Evolutionary conservation across 2,888 invertebrate species (phyloP).

Genomic region (Drosophila meridiana): DNA sequence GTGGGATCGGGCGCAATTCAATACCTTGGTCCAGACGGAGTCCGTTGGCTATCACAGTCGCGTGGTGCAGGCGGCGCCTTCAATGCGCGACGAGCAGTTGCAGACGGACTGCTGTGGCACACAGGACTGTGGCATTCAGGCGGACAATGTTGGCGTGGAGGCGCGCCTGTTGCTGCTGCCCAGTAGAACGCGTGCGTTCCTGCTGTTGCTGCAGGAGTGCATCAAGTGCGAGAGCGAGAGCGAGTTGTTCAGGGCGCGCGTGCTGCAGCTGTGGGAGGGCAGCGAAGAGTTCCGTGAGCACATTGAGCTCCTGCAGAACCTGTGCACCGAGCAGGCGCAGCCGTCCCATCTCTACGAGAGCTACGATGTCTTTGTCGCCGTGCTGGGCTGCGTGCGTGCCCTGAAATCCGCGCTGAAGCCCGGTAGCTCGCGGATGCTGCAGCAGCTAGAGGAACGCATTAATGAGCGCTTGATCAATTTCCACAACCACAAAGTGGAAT

Average conservation of each 20-base stretch:
- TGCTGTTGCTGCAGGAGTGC: conserved; percentile 56
- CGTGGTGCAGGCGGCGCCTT: conserved; percentile 37
- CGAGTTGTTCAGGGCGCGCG: conserved; percentile 49
- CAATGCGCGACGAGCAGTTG: conserved; percentile 44
- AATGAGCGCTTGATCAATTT: conserved; percentile 74
- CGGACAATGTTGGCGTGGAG: conserved; percentile 66
- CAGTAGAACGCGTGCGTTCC: conserved; percentile 53
- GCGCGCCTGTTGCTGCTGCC: conserved; percentile 61
- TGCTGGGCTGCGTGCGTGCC: conserved; percentile 71
- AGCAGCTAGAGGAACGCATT: conserved; percentile 75
- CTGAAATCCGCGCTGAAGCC: conserved; percentile 75
- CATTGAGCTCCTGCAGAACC: conserved; percentile 65
- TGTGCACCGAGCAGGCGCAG: conserved; percentile 37
- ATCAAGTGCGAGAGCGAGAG: conserved; percentile 9
- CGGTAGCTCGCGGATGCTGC: conserved; percentile 65
- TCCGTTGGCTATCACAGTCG: conserved; percentile 1
- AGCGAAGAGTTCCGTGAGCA: conserved; percentile 74
- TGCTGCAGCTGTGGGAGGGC: conserved; percentile 67
- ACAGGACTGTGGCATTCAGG: conserved; percentile 63
- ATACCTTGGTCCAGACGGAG: conserved; percentile 60
- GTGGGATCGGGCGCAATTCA: conserved; percentile 32
- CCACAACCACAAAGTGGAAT: conserved; percentile 76
- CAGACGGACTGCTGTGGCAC: conserved; percentile 39
- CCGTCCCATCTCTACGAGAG: conserved; percentile 36
- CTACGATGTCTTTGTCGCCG: conserved; percentile 78